These are phyloP conservation scores for Grus americana DNA, from an alignment of 2,113 vertebrate species.

Conservation along the genomic window DNA sequence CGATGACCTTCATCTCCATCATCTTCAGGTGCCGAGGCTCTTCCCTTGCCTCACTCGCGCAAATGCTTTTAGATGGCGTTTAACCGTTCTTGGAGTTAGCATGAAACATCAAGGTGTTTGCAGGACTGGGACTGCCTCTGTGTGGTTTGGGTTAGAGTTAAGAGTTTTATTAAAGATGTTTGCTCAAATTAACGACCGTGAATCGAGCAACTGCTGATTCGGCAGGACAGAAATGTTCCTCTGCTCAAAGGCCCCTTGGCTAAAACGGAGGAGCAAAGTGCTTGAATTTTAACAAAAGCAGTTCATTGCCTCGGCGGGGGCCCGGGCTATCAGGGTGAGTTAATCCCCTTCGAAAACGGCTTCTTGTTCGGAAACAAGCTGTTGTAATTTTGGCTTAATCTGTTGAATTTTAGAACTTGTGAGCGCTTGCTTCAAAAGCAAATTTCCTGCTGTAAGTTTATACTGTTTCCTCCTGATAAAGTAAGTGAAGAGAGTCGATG, in stretches of 20 bases:
- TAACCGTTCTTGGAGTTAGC: not conserved
- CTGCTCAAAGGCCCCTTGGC: not conserved
- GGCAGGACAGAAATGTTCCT: not conserved
- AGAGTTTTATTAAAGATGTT: not conserved
- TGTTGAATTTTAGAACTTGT: rapidly evolving
- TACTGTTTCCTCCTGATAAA: rapidly evolving
- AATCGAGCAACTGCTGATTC: not conserved
- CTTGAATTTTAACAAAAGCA: not conserved
- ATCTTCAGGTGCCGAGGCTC: not conserved
- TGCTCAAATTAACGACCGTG: not conserved
- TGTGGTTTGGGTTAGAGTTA: not conserved
- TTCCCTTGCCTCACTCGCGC: not conserved
- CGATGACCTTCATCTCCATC: not conserved
- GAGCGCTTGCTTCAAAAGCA: rapidly evolving
- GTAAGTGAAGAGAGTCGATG: rapidly evolving
- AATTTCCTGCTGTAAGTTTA: no score
- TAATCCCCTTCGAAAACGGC: not conserved
- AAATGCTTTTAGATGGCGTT: rapidly evolving
- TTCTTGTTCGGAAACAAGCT: not conserved
- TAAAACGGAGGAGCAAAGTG: not conserved
- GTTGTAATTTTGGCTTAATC: not conserved
- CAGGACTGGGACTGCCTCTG: rapidly evolving
- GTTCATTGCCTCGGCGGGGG: rapidly evolving
- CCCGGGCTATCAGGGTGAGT: rapidly evolving
- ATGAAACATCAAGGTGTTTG: rapidly evolving